phyloP scores from a whole-genome alignment of 2,113 vertebrate genomes.

The Xenopus laevis region DNA sequence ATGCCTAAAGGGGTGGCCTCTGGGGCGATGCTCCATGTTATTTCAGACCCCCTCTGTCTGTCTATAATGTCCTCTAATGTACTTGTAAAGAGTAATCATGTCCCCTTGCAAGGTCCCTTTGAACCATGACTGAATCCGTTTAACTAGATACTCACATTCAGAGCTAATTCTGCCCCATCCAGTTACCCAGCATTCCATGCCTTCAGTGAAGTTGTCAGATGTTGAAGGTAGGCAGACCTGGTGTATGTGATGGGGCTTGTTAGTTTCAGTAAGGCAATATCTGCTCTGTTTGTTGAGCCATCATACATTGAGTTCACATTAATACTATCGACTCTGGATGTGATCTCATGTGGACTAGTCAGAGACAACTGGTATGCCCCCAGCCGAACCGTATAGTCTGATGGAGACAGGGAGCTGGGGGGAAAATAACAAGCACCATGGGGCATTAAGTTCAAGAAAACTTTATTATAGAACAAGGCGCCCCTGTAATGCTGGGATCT shows the following conservation, averaged over 20 bases:
- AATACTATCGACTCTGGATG: background rate
- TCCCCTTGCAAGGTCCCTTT: too few species aligned
- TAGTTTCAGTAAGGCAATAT: conserved; percentile 28
- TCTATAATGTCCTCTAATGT: too few species aligned
- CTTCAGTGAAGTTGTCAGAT: background rate
- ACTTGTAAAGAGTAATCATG: too few species aligned
- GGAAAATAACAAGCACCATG: background rate
- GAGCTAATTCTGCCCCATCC: conserved; percentile 21
- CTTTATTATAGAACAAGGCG: too few species aligned
- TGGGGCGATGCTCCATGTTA: too few species aligned
- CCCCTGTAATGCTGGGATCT: too few species aligned
- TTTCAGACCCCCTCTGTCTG: too few species aligned
- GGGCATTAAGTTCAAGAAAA: too few species aligned
- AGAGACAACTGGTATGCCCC: background rate
- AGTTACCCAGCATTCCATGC: conserved; percentile 37
- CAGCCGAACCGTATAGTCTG: background rate
- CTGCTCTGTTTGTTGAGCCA: too few species aligned
- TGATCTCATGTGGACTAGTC: background rate
- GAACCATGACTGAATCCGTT: too few species aligned
- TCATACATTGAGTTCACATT: background rate
- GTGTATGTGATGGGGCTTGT: conserved; percentile 32
- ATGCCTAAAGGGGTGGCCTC: conserved; percentile 56
- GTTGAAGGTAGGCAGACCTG: conserved; percentile 20
- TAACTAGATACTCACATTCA: too few species aligned
- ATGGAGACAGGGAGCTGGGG: background rate